Evolutionary conservation across 2,113 vertebrate genomes (phyloP), one percentile per base, ranked within the genome.

Genomic region (Burhinus oedicnemus): DNA sequence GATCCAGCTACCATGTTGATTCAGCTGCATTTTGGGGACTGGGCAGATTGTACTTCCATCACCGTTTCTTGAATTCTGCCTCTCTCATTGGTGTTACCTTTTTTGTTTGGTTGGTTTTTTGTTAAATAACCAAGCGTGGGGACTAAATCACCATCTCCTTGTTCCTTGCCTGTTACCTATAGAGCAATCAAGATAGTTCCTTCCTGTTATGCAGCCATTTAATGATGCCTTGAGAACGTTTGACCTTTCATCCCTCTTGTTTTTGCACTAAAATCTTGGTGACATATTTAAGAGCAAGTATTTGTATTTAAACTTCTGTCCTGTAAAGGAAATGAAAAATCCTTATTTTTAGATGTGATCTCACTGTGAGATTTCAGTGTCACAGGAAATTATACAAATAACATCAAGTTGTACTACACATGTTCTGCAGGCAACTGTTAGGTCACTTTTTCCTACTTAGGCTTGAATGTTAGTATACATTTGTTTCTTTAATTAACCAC

Each of bases 291-390:
- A 93, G 64, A 69, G 47, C 51, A 55, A 74, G 57, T 91, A 85
- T 82, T 86, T 95, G 36, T 83, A 69, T 93, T 91, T 89, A 89
- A 93, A 89, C 36, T 49, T 92, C 57, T 83, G 30, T 89, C 58
- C 54, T 85, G 52, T 58, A 92, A 93, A 94, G 91, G 91, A 97
- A 97, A 95, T 69, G 65, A 94, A 95, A 94, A 93, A 82, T 81
- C 20, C 52, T 81, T 92, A 84, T 95, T 97, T 92, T 95, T 76
- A 95, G 95, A 79, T 91, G 70, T 93, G 83, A 96, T 93, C 80
- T 96, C 81, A 92, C 66, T 87, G 82, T 78, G 89, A 82, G 83
- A 88, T 95, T 91, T 91, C 89, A 93, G n/a, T 83, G 83, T 92
- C 54, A 64, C 77, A 85, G 95, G 89, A 95, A 97, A 89, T 91